Conservation (phyloP, 2,113 vertebrate genomes). For the Opisthocomus hoazin region DNA sequence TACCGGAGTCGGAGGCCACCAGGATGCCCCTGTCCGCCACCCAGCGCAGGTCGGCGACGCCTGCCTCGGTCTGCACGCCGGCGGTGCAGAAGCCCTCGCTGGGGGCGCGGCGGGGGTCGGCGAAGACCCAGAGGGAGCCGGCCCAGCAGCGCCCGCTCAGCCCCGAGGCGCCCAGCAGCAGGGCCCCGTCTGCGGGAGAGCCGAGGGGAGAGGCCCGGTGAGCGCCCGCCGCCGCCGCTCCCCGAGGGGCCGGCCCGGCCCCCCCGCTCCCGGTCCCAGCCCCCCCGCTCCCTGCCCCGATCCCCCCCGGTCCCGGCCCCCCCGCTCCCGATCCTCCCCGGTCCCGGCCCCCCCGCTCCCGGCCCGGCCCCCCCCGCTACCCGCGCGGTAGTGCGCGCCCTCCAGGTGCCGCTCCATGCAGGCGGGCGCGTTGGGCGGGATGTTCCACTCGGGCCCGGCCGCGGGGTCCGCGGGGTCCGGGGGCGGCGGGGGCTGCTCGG, state of each 20-base stretch:
- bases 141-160: conserved; percentile 89
- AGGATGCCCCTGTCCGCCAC: conserved; percentile 81
- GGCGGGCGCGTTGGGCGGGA: conserved; percentile 87
- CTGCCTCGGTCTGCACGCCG: conserved; percentile 92
- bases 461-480: neutral
- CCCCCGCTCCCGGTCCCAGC: neutral
- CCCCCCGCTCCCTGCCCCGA: too few relatives aligned
- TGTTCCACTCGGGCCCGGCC: conserved; percentile 75
- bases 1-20: conserved; percentile 89
- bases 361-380: conserved; percentile 31
- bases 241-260: neutral
- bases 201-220: neutral
- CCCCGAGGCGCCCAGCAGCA: conserved; percentile 88
- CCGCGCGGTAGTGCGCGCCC: conserved; percentile 81
- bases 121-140: conserved; percentile 93
- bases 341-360: neutral
- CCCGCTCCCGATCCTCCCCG: too few relatives aligned
- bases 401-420: conserved; percentile 93
- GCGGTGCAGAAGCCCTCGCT: conserved; percentile 91
- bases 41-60: conserved; percentile 86
- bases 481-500: neutral
- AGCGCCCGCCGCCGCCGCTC: neutral
- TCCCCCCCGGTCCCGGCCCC: neutral
- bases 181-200: conserved; percentile 77
- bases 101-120: conserved; percentile 83